Evolutionary conservation across 2,888 invertebrate genomes (phyloP), one percentile per base, ranked within the genome.

Genomic region (Megastigmus dorsalis): DNA sequence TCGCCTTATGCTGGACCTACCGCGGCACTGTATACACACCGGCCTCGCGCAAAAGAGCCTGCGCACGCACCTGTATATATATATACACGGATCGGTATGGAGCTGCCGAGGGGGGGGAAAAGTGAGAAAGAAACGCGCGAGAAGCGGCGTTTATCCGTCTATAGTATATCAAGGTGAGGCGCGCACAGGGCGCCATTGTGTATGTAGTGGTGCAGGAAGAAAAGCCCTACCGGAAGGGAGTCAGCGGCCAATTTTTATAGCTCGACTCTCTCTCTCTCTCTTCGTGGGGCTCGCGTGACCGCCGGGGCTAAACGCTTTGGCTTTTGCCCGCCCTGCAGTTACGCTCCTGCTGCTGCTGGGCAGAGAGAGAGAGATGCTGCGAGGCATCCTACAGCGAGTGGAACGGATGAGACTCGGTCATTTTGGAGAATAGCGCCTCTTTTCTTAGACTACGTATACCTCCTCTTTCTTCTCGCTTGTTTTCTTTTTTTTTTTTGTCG

Each of bases 281-380:
- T 33, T 26, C 38, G 9, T n/a, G 50, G 69, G 80, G 82, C 81
- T 85, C 80, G 85, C 85, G 85, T 85, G 85, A 85, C 85, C 83
- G 80, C 79, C 79, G 78, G 3, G 63, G 79, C 81, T 85, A 85
- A 85, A 85, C 81, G 84, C 80, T 84, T 79, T 80, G n/a, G 80
- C 79, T 83, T 84, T 82, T 81, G 82, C 82, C 81, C 80, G 76
- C 76, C 76, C n/a, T n/a, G n/a, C 78, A 73, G 71, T 57, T 69
- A 26, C 20, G 66, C n/a, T n/a, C n/a, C 45, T 23, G 70, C 41
- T 28, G 20, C 52, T 10, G 30, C n/a, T n/a, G n/a, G n/a, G 4
- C 10, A 54, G 63, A 43, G 63, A 33, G 23, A 23, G 65, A 43
- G 55, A 26, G 65, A 20, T 38, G 18, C 0, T n/a, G n/a, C n/a